phyloP scores from a whole-genome alignment of 2,113 vertebrate species.

The Syngnathus floridae region DNA sequence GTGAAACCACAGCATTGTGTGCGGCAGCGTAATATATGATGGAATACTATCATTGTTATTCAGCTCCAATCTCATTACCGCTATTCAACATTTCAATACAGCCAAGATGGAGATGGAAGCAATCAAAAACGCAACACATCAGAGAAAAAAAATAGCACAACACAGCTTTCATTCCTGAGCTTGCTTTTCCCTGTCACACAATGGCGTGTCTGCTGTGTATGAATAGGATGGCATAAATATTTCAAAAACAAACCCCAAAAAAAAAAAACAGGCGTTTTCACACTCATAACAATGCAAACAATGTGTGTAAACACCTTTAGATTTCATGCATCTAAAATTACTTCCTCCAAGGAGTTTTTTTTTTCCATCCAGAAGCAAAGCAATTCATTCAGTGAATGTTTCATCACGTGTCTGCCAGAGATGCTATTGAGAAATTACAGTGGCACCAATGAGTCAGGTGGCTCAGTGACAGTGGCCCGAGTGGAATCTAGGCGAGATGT shows the following conservation, averaged over 20 bases:
- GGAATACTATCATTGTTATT: slow-evolving; percentile 53
- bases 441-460: slow-evolving; percentile 53
- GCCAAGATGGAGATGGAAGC: slow-evolving; percentile 41
- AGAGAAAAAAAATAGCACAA: background rate
- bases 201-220: slow-evolving; percentile 43
- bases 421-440: slow-evolving; percentile 57
- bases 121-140: slow-evolving; percentile 23
- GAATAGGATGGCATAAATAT: slow-evolving; percentile 53
- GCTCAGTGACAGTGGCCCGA: slow-evolving; percentile 48
- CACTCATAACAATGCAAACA: slow-evolving; percentile 55
- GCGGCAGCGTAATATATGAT: slow-evolving; percentile 53
- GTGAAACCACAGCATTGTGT: slow-evolving; percentile 57
- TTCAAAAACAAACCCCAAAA: slow-evolving; percentile 4
- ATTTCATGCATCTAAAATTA: slow-evolving; percentile 62
- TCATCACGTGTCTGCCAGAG: slow-evolving; percentile 41
- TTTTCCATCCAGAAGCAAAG: slow-evolving; percentile 19
- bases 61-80: slow-evolving; percentile 64
- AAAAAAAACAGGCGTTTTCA: slow-evolving; percentile 45
- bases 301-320: slow-evolving; percentile 53
- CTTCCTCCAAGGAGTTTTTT: slow-evolving; percentile 31
- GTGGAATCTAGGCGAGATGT: slow-evolving; percentile 56
- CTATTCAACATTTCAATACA: slow-evolving; percentile 46
- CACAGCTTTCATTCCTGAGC: slow-evolving; percentile 45
- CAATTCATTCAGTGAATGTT: slow-evolving; percentile 51
- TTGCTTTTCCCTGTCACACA: slow-evolving; percentile 38